phyloP scores from a whole-genome alignment of 2,113 vertebrate species.

The Formicarius rufipectus region DNA sequence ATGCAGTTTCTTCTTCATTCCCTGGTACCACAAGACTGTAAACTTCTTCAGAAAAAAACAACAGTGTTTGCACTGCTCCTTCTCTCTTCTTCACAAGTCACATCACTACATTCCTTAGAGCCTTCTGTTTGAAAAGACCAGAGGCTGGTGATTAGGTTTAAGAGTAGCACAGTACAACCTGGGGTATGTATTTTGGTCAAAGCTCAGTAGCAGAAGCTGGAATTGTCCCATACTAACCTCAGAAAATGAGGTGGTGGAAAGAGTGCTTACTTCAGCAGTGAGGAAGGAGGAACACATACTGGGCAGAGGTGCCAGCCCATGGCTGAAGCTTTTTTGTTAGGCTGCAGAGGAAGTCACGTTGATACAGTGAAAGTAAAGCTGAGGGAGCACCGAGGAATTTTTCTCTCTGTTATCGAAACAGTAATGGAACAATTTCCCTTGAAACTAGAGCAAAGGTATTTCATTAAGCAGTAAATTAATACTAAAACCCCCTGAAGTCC shows the following conservation, averaged over 20 bases:
- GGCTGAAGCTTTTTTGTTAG: background rate
- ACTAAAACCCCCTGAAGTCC: background rate
- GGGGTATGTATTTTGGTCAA: background rate
- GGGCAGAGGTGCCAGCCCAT: background rate
- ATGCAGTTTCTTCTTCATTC: background rate
- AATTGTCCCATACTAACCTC: rapidly evolving
- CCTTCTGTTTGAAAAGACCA: background rate
- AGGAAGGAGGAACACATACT: background rate
- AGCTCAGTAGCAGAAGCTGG: background rate
- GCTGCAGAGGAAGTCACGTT: rapidly evolving
- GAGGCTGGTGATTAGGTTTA: background rate
- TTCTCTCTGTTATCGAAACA: background rate
- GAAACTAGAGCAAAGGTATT: background rate
- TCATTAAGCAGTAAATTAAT: background rate
- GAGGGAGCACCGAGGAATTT: background rate
- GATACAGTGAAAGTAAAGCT: background rate
- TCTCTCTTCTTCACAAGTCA: background rate
- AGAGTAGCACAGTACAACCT: background rate
- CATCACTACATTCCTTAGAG: background rate
- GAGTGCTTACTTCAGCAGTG: background rate
- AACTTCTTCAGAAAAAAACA: background rate
- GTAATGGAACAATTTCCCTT: background rate
- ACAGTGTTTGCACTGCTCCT: rapidly evolving
- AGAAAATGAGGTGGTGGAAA: background rate
- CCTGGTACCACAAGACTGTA: background rate